Percentiles rank a stretch among this genome's conserved stretches.
phyloP scores from a whole-genome alignment of 1,140 invertebrate genomes.

The Zaprionus nigranus region DNA sequence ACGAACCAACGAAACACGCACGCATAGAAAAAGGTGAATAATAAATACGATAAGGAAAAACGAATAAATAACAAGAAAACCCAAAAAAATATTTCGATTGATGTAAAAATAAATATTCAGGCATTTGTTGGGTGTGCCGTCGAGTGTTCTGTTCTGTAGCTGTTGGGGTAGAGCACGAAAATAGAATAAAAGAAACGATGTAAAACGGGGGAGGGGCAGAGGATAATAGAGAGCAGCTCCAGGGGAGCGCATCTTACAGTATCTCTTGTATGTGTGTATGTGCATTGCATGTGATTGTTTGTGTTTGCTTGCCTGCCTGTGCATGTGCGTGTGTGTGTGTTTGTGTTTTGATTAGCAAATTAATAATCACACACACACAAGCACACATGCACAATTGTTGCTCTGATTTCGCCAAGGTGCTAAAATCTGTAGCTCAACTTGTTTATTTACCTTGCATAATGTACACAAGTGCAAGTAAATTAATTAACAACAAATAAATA shows the following conservation, averaged over 20 bases:
- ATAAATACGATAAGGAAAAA: conserved; percentile 43
- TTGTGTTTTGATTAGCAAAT: conserved; percentile 76
- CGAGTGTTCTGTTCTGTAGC: conserved; percentile 13
- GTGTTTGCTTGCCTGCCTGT: background rate
- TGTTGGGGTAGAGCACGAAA: conserved; percentile 43
- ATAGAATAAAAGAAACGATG: conserved; percentile 42
- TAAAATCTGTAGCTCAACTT: conserved; percentile 48
- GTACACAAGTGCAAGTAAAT: conserved; percentile 54
- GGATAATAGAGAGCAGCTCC: conserved; percentile 39
- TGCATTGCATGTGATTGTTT: conserved; percentile 9
- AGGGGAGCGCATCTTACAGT: conserved; percentile 48
- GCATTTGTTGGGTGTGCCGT: conserved; percentile 36
- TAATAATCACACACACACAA: conserved; percentile 55
- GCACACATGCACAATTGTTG: conserved; percentile 5
- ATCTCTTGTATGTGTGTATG: conserved; percentile 8
- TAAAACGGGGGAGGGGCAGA: background rate
- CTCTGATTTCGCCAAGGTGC: conserved; percentile 53
- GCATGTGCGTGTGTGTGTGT: conserved; percentile 29
- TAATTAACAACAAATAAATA: conserved; percentile 65
- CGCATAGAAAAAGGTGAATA: conserved; percentile 74
- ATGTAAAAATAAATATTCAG: conserved; percentile 51
- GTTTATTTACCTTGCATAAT: conserved; percentile 72
- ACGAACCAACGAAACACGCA: conserved; percentile 50
- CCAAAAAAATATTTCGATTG: conserved; percentile 42
- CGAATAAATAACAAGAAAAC: conserved; percentile 22